Evolutionary conservation across 92 coral and sea anemone species (phyloP).

Genomic region (Zoanthus gigantus): DNA sequence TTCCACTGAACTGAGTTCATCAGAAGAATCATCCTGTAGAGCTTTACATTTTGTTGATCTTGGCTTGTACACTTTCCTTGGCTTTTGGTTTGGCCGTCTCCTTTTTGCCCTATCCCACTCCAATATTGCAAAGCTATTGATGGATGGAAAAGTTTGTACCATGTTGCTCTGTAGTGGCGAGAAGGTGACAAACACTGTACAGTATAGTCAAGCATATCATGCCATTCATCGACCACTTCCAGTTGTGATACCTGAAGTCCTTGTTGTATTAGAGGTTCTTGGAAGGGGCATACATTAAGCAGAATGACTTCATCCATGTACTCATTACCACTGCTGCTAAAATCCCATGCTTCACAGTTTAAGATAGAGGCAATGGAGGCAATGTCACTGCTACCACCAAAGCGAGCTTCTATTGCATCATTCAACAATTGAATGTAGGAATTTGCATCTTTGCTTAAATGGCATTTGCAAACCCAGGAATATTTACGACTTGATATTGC

Average conservation of each 20-base stretch:
- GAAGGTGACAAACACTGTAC: conserved; percentile 44
- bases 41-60: neutral
- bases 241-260: conserved; percentile 44
- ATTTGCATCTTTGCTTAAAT: conserved; percentile 39
- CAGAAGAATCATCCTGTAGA: neutral
- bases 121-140: conserved; percentile 43
- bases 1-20: neutral
- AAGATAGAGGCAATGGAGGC: conserved; percentile 40
- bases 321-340: conserved; percentile 41
- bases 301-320: conserved; percentile 24
- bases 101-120: no score
- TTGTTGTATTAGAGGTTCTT: conserved; percentile 55
- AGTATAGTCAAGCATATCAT: conserved; percentile 52
- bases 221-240: conserved; percentile 57
- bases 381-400: conserved; percentile 44
- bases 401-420: conserved; percentile 44
- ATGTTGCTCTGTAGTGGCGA: conserved; percentile 45
- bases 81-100: neutral
- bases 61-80: neutral
- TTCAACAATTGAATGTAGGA: conserved; percentile 32
- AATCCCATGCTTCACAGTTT: conserved; percentile 13
- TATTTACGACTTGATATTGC: conserved; percentile 45
- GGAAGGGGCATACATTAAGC: conserved; percentile 29
- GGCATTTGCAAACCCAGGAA: conserved; percentile 24
- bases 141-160: conserved; percentile 55